These are phyloP conservation scores for Coracias cyanogaster DNA, from an alignment of 2,797 vertebrate genomes.

Conservation along the genomic window DNA sequence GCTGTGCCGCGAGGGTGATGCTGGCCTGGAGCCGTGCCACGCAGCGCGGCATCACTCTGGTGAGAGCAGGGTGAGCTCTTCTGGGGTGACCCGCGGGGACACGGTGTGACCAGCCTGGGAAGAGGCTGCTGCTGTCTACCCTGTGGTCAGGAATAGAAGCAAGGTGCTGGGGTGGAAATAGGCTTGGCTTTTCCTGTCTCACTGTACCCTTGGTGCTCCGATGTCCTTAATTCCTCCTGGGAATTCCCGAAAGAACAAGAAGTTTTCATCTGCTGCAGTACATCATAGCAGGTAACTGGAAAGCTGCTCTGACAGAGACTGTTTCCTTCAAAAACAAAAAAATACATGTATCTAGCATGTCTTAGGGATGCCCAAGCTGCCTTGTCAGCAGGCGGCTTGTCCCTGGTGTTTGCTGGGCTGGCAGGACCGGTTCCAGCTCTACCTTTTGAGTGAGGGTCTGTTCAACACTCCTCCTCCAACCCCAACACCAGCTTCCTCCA, in stretches of 20 bases:
- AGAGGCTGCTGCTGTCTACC: background rate
- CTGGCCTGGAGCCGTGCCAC: conserved; percentile 14
- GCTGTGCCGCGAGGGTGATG: background rate
- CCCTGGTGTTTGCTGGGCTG: background rate
- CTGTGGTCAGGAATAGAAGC: fast-evolving
- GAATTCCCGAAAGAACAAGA: background rate
- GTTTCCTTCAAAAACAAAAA: background rate
- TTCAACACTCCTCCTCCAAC: background rate
- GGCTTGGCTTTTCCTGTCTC: background rate
- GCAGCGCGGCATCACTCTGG: fast-evolving
- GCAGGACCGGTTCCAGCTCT: background rate
- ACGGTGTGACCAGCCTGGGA: fast-evolving
- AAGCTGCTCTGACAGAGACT: background rate
- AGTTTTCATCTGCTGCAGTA: background rate
- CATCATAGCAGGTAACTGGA: background rate
- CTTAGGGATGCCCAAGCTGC: background rate
- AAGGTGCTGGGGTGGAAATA: background rate
- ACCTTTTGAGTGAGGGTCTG: background rate
- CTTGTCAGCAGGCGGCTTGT: background rate
- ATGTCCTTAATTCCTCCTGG: background rate
- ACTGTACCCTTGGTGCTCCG: fast-evolving
- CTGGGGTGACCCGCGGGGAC: fast-evolving
- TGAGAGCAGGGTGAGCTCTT: fast-evolving
- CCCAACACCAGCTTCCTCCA: background rate
- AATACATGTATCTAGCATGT: background rate